Conservation (phyloP, 1,140 invertebrate genomes). For the Marisa cornuarietis region DNA sequence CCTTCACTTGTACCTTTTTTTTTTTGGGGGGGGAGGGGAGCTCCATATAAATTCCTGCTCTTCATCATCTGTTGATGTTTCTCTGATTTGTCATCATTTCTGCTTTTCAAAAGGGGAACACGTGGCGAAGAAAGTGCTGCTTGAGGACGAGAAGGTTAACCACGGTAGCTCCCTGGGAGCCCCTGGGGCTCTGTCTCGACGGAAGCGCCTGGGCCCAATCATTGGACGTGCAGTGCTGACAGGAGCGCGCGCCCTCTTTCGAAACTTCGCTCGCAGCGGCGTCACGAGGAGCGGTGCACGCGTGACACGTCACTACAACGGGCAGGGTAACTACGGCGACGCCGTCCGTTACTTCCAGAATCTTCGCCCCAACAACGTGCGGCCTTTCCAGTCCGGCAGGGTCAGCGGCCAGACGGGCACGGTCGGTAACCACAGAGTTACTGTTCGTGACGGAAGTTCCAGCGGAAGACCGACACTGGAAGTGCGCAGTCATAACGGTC, state of each 20-base stretch:
- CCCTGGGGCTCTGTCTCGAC: neutral
- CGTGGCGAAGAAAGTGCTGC: neutral
- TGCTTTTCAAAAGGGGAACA: neutral
- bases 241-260: conserved; percentile 10
- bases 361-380: conserved; percentile 2
- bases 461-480: conserved; percentile 28
- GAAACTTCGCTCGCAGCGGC: neutral
- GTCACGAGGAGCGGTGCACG: conserved; percentile 21
- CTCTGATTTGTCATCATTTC: neutral
- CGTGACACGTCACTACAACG: conserved; percentile 23
- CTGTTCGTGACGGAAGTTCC: conserved; percentile 22
- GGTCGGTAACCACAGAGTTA: conserved; percentile 25
- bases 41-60: too few species aligned
- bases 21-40: too few species aligned
- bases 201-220: conserved; percentile 8
- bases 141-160: neutral
- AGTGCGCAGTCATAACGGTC: conserved; percentile 20
- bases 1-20: too few species aligned
- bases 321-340: conserved; percentile 21
- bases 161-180: too few species aligned
- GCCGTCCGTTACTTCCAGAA: conserved; percentile 29
- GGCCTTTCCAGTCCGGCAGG: conserved; percentile 1
- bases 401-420: conserved; percentile 20
- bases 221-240: conserved; percentile 9
- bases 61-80: neutral